These are phyloP conservation scores for Synergus laeviventris DNA, from an alignment of 2,888 invertebrate genomes.

Conservation along the genomic window DNA sequence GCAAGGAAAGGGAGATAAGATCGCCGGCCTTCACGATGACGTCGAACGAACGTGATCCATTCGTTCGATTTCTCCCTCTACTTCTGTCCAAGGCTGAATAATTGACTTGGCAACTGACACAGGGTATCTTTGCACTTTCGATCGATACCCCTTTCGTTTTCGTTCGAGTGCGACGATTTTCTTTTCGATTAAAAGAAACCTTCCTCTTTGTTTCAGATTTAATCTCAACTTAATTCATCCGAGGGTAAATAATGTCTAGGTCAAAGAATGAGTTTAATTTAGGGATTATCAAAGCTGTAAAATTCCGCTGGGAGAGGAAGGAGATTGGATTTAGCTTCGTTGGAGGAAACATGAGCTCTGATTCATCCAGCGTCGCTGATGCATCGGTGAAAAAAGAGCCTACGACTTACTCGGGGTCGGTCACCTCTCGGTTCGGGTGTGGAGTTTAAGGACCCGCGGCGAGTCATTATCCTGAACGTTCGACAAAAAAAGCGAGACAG, in stretches of 20 bases:
- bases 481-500: constrained; percentile 49
- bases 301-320: neutral
- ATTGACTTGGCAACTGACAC: constrained; percentile 46
- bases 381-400: constrained; percentile 51
- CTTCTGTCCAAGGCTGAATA: constrained; percentile 52
- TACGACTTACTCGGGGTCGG: constrained; percentile 53
- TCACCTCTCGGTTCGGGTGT: constrained; percentile 50
- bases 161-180: constrained; percentile 22
- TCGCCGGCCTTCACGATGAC: constrained; percentile 57
- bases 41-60: constrained; percentile 56
- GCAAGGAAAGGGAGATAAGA: constrained; percentile 42
- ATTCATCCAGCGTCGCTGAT: constrained; percentile 45
- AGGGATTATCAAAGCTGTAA: neutral
- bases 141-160: constrained; percentile 41
- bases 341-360: constrained; percentile 19
- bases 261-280: neutral
- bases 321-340: constrained; percentile 3
- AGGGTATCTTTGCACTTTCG: constrained; percentile 26
- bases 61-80: constrained; percentile 54
- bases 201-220: neutral
- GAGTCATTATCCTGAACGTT: constrained; percentile 54
- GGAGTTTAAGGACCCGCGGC: constrained; percentile 45
- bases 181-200: neutral
- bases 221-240: neutral
- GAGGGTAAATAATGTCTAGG: neutral